Base-by-base conservation (phyloP, 2,888 invertebrate genomes). In the Gastracanthus pulcherrimus region DNA sequence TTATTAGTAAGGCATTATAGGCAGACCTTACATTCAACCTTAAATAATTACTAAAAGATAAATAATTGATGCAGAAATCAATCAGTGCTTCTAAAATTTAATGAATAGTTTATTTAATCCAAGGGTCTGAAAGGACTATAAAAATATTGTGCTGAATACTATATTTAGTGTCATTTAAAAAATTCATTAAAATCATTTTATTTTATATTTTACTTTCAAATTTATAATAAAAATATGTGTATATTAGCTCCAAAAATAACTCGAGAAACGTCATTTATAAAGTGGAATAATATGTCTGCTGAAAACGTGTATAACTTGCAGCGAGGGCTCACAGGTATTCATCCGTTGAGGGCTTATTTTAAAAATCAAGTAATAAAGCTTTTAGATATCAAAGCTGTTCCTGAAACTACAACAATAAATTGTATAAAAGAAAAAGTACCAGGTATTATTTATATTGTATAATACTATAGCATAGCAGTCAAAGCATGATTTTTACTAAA, bases 241-340 rank as follows among this genome's bases (percentile, higher is more conserved):
- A n/a, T n/a, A n/a, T n/a, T 89, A 96, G 97, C 97, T 55, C 96
- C 95, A 82, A 96, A 96, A 93, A 93, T 97, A 79, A 92, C 93
- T 34, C 92, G 94, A 80, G 89, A 91, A 76, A 93, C 95, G 85
- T 93, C 95, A 64, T 92, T 93, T 86, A 92, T 97, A 9, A 92
- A 93, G 85, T 97, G 97, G 97, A 87, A 92, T 1, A 90, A 92
- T 69, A 94, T 95, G 94, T 92, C 92, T 34, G 94, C 96, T 0
- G 86, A 86, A 48, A 92, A 95, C 87, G 92, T 97, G 13, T 96
- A 95, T 88, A 95, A 96, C 89, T 92, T 96, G 23, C 93, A 95
- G 87, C 93, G 97, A 86, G 96, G 96, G 0, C 90, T 97, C 75
- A 93, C 93, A 85, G 94, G 95, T 34, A 88, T 95, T 38, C 94